phyloP scores from a whole-genome alignment of 2,797 vertebrate genomes.

The Hippopotamyrus pictus region DNA sequence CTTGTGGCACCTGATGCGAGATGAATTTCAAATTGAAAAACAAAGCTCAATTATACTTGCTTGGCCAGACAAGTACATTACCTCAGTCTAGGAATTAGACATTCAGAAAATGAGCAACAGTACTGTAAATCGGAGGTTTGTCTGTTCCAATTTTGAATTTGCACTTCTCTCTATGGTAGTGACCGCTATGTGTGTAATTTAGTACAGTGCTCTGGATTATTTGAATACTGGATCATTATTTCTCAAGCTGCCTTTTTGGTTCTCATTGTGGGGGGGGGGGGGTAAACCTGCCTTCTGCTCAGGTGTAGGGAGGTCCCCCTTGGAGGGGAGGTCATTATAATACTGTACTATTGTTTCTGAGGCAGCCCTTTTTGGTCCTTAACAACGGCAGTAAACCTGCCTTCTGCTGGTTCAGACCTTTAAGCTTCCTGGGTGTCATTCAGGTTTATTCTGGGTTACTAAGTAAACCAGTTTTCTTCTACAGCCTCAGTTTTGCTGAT shows the following conservation, averaged over 20 bases:
- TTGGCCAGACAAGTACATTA: background rate
- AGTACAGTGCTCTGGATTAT: background rate
- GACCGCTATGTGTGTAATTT: background rate
- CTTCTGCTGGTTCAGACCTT: background rate
- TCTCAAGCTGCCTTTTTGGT: background rate
- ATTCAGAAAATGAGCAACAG: background rate
- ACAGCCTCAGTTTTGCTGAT: slow-evolving; percentile 52
- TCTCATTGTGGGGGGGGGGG: background rate
- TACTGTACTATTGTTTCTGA: background rate
- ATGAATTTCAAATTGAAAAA: background rate
- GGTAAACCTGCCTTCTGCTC: background rate
- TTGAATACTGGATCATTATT: background rate
- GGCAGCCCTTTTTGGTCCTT: background rate
- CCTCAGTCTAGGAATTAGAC: background rate
- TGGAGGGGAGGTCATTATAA: background rate
- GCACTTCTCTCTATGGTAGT: background rate
- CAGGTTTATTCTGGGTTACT: slow-evolving; percentile 62
- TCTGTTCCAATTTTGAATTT: background rate
- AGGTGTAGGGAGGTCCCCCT: too few species aligned
- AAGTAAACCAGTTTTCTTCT: slow-evolving; percentile 65
- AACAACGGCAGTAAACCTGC: background rate
- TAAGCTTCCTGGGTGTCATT: slow-evolving; percentile 56
- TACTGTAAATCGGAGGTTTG: background rate
- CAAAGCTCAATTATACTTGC: background rate
- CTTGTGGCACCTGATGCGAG: background rate